Base-by-base conservation (phyloP, 2,888 invertebrate species). In the Seladonia tumulorum region DNA sequence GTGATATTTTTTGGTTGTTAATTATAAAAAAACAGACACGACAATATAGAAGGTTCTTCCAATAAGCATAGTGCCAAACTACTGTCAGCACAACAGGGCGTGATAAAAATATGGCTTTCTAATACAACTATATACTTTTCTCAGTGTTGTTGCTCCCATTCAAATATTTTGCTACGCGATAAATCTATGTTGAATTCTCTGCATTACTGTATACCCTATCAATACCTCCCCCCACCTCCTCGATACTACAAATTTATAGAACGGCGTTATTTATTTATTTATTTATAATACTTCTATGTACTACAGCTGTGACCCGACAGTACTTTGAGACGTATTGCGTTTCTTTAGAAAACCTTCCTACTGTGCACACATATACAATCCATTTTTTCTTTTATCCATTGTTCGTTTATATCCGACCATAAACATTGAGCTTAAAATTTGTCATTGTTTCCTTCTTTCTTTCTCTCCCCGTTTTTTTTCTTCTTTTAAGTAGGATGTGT, bases 371-470 rank as follows among this genome's bases (percentile, higher is more conserved):
- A 82, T 85, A 79, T 85, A 77, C 84, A 80, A 83, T 83, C 74
- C 74, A 87, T 76, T 75, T 80, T 78, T 75, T 29, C 53, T 53
- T 53, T 53, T 63, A 25, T 29, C 29, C 45, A 81, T 63, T 72
- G 39, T 72, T 78, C 74, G 76, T 83, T n/a, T 80, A 81, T 71
- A 83, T 84, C 86, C 76, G 76, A 84, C 90, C 57, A 82, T 72
- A 89, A 91, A 92, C 89, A 86, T 90, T 91, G 91, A 90, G 91
- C 90, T 91, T 89, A 91, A 88, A 83, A 88, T 90, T 91, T 83
- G 79, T 87, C 87, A 76, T 87, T 85, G 63, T 68, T 39, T 39
- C 29, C 29, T 18, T 63, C 63, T 63, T 63, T 18, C 16, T 63
- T 16, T 29, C n/a, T 57, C n/a, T 1, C 57, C n/a, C 57, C 5